These are phyloP conservation scores for Pollimyrus isidori DNA, from an alignment of 2,113 vertebrate genomes.

Conservation along the genomic window DNA sequence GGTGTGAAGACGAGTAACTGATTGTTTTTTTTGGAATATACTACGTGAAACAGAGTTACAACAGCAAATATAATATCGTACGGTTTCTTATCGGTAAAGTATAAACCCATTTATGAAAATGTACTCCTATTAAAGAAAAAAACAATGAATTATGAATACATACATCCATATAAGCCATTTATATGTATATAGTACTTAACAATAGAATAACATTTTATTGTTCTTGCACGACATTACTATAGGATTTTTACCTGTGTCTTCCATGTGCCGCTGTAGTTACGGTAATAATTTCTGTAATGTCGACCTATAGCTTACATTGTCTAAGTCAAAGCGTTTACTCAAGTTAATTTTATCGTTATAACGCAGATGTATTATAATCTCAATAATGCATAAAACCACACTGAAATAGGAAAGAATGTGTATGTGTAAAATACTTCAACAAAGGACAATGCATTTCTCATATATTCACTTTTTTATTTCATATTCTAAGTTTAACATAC, in stretches of 20 bases:
- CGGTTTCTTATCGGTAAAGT: neutral
- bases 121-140: neutral
- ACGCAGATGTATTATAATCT: neutral
- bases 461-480: neutral
- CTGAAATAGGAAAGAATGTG: neutral
- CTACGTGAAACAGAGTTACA: neutral
- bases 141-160: neutral
- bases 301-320: neutral
- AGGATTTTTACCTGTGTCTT: neutral
- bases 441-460: neutral
- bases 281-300: neutral
- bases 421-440: neutral
- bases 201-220: neutral
- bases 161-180: neutral
- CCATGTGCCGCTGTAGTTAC: neutral
- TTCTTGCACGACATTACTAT: neutral
- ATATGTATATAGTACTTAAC: neutral
- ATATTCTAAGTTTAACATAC: constrained; percentile 11
- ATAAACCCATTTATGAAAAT: neutral
- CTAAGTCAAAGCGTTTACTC: neutral
- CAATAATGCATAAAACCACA: neutral
- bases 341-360: neutral
- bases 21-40: neutral
- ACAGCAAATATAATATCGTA: neutral
- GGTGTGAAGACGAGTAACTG: neutral